Evolutionary conservation across 2,888 invertebrate species (phyloP).

Genomic region (Didymodactylos carnosus): DNA sequence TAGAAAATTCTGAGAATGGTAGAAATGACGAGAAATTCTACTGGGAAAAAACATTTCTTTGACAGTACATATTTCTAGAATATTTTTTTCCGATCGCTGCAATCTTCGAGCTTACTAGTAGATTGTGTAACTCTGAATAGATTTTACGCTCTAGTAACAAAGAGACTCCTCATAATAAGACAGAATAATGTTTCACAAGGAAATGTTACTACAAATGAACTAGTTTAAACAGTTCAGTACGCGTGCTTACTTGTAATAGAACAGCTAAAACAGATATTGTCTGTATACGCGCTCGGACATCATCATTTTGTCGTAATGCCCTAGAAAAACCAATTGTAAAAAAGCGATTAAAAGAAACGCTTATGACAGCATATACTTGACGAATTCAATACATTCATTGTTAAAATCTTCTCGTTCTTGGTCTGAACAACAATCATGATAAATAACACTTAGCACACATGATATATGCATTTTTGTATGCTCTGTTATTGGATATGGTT

Average conservation of each 20-base stretch:
- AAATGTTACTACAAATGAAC: too few relatives aligned
- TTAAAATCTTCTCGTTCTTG: slow-evolving; percentile 35
- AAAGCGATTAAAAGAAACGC: neutral
- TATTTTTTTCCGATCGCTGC: too few relatives aligned
- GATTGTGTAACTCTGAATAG: too few relatives aligned
- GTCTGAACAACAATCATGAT: slow-evolving; percentile 89
- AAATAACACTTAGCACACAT: slow-evolving; percentile 66
- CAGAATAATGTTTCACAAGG: too few relatives aligned
- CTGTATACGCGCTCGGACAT: neutral
- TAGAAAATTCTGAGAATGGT: too few relatives aligned
- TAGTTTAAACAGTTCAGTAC: too few relatives aligned
- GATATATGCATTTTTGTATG: slow-evolving; percentile 75
- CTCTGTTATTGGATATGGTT: slow-evolving; percentile 56
- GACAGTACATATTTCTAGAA: too few relatives aligned
- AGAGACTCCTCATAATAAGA: too few relatives aligned
- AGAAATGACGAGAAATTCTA: too few relatives aligned
- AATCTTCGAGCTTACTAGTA: too few relatives aligned
- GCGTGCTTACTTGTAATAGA: neutral
- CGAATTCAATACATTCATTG: slow-evolving; percentile 24
- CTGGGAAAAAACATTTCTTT: too few relatives aligned
- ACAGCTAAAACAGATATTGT: neutral
- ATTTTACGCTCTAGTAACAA: too few relatives aligned
- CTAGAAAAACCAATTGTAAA: neutral
- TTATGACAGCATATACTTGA: slow-evolving; percentile 23
- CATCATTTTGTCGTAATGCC: neutral